Evolutionary conservation across 2,113 vertebrate genomes (phyloP).

Genomic region (Catharus fuscescens): DNA sequence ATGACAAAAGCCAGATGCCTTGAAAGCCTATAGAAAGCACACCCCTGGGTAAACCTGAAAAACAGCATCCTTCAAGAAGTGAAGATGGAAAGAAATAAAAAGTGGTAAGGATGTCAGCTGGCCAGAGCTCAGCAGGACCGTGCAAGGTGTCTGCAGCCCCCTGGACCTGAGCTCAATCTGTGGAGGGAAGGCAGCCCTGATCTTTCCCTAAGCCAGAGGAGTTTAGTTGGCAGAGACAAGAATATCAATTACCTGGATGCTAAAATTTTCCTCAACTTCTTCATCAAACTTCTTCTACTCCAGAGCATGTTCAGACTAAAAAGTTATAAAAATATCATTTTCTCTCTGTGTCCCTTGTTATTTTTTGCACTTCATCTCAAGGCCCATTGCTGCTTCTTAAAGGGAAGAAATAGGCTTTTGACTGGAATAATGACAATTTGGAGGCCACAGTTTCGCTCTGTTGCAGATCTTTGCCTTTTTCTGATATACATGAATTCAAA

Average conservation of each 20-base stretch:
- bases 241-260: not conserved
- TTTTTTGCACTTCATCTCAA: slow-evolving; percentile 10
- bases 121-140: not conserved
- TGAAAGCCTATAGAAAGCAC: not conserved
- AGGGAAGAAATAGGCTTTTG: slow-evolving; percentile 24
- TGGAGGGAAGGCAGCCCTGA: not conserved
- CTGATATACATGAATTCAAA: slow-evolving; percentile 23
- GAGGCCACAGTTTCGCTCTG: not conserved
- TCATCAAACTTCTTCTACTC: not conserved
- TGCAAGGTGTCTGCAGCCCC: fast-evolving
- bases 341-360: not conserved
- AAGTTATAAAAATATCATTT: not conserved
- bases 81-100: not conserved
- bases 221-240: not conserved
- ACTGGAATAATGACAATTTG: not conserved
- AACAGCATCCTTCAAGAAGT: not conserved
- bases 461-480: not conserved
- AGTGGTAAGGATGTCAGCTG: not conserved
- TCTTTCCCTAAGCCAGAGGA: not conserved
- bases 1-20: not conserved
- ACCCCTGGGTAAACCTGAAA: not conserved
- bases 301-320: not conserved
- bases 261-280: not conserved
- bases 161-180: not conserved
- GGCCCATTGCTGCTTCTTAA: not conserved